Evolutionary conservation across 1,140 invertebrate genomes (phyloP).

Genomic region (Triops cancriformis): DNA sequence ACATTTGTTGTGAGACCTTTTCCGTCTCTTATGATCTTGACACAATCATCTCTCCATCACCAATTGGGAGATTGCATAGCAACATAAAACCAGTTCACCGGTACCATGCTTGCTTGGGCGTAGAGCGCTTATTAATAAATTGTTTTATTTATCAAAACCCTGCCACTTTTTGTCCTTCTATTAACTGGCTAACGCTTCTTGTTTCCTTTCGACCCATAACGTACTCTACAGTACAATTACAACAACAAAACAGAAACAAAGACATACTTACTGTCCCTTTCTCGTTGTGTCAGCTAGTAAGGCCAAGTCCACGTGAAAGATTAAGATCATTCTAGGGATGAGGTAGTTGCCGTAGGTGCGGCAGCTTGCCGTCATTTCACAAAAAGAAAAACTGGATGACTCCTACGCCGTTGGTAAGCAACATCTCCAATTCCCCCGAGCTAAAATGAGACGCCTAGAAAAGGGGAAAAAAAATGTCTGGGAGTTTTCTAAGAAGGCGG

Average conservation of each 20-base stretch:
- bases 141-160: not conserved
- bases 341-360: not conserved
- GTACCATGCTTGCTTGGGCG: not conserved
- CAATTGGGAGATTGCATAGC: not conserved
- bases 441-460: not conserved
- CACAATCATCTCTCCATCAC: not conserved
- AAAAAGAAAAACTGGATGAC: not conserved
- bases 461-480: not conserved
- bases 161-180: not conserved
- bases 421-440: not conserved
- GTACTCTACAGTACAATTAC: too few relatives aligned
- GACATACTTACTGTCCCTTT: too few relatives aligned
- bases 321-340: not conserved
- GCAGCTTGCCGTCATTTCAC: not conserved
- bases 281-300: too few relatives aligned
- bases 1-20: not conserved
- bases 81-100: not conserved
- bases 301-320: too few relatives aligned
- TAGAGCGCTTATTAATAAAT: not conserved
- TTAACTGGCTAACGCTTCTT: too few relatives aligned
- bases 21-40: not conserved
- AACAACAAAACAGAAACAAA: too few relatives aligned
- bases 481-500: not conserved
- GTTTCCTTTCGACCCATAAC: too few relatives aligned
- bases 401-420: not conserved